Evolutionary conservation across 2,797 vertebrate genomes (phyloP), one percentile per base, ranked within the genome.

Genomic region (Sebastes miniatus): DNA sequence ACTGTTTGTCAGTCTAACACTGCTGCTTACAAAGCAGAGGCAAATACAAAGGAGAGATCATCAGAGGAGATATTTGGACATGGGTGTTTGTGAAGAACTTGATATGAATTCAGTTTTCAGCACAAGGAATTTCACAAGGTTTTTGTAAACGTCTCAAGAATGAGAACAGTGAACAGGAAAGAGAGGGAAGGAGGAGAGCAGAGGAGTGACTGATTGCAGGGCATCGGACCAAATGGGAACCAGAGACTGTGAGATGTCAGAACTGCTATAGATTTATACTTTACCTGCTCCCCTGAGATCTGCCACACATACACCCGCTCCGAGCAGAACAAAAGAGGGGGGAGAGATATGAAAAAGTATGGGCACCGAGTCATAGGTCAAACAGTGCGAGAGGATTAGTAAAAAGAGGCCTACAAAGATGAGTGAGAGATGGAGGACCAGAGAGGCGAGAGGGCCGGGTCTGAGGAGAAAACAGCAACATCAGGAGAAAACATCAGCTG

Each of bases 211-310:
- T 86, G 89, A 93, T 93, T 87, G 87, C 79, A 79, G 86, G 90
- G 87, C 86, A 87, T 87, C 67, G 1, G n/a, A 91, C 88, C 87
- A 93, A 94, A 94, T 94, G 87, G 81, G 90, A 94, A 93, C 92
- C 92, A 94, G 94, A 94, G 88, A 90, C 84, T 83, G 87, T 58
- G 91, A 94, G 86, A 90, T 87, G 92, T 92, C 93, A 89, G 84
- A 73, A 68, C 79, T 72, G 63, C 80, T 71, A 75, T 78, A 80
- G 92, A 94, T 95, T 95, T 95, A 94, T 93, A 89, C 71, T 76
- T 92, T 87, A 91, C 87, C 88, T 90, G 91, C 81, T 90, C 92
- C 87, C 85, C 43, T 77, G 90, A 91, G 90, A 88, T 84, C 88
- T 88, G 87, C 91, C 91, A 90, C 92, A 93, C 88, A 92, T 82